Conservation (phyloP, 2,113 vertebrate species). For the Gobio gobio region DNA sequence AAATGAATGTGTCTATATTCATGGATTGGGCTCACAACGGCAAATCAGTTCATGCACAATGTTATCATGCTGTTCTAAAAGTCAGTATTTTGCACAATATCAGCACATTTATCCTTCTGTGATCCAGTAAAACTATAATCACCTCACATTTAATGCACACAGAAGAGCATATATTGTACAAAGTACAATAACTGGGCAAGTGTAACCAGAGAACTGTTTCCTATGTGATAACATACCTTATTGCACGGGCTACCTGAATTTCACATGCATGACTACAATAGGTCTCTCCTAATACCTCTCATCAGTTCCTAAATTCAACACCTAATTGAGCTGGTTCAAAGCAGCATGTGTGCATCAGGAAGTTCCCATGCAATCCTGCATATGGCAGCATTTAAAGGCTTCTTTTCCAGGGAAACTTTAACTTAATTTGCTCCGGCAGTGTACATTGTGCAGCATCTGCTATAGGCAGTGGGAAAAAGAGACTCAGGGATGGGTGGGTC, state of each 20-base stretch:
- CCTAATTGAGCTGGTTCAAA: constrained; percentile 75
- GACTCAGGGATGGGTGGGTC: constrained; percentile 25
- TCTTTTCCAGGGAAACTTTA: constrained; percentile 78
- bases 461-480: constrained; percentile 62
- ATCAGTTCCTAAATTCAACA: constrained; percentile 71
- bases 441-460: constrained; percentile 70
- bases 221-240: not conserved
- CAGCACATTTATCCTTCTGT: not conserved
- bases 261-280: constrained; percentile 21
- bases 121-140: not conserved
- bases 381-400: constrained; percentile 84
- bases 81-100: not conserved
- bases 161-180: not conserved
- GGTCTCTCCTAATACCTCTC: constrained; percentile 35
- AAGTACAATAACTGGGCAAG: not conserved
- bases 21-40: not conserved
- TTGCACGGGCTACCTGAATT: not conserved
- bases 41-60: not conserved
- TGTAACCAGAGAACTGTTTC: not conserved
- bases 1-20: not conserved
- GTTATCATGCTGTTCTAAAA: not conserved
- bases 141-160: not conserved
- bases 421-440: constrained; percentile 79
- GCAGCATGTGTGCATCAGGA: constrained; percentile 81
- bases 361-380: constrained; percentile 84